Evolutionary conservation across 2,797 vertebrate genomes (phyloP).

Genomic region (Galagoides demidoff): DNA sequence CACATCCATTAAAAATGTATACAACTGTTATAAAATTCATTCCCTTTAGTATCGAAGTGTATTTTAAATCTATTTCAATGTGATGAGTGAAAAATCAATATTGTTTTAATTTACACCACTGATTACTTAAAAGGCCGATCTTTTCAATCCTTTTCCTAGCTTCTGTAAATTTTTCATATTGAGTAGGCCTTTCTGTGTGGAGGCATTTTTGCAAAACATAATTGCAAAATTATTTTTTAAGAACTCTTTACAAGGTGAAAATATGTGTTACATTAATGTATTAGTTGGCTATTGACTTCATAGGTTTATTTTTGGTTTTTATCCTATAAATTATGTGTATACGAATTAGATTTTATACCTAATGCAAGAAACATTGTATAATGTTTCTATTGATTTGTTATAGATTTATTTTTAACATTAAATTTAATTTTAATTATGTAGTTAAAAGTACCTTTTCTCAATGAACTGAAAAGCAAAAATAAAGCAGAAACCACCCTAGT

Average conservation of each 20-base stretch:
- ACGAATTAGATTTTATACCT: not conserved
- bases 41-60: constrained; percentile 2
- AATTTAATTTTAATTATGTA: constrained; percentile 15
- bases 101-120: constrained; percentile 38
- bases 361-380: not conserved
- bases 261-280: not conserved
- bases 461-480: not conserved
- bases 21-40: constrained; percentile 31
- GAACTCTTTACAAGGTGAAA: not conserved
- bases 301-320: constrained; percentile 28
- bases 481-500: not conserved
- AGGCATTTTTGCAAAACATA: not conserved
- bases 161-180: constrained; percentile 21
- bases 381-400: not conserved
- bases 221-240: not conserved
- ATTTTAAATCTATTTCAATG: not conserved
- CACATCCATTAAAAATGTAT: not conserved
- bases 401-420: constrained; percentile 30
- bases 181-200: not conserved
- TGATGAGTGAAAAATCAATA: constrained; percentile 47
- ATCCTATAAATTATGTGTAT: not conserved
- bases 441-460: not conserved
- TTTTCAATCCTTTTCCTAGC: constrained; percentile 27
- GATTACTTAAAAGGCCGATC: constrained; percentile 1
- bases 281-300: not conserved